phyloP scores from a whole-genome alignment of 2,797 vertebrate species.

The Chaunax sp. region DNA sequence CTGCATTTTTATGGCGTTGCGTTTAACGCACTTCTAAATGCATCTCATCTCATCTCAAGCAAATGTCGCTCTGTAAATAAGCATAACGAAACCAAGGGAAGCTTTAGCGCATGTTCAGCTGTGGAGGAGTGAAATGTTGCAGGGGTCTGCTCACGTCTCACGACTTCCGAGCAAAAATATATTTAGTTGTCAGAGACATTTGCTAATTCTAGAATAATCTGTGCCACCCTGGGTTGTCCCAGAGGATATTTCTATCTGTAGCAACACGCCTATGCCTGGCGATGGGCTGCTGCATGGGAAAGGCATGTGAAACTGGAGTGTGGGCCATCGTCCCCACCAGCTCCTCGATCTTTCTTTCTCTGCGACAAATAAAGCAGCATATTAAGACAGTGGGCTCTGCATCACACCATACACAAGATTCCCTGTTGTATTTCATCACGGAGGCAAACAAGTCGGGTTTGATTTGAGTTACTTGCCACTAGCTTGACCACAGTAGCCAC shows the following conservation, averaged over 20 bases:
- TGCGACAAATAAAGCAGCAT: conserved; percentile 44
- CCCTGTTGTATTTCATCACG: conserved; percentile 64
- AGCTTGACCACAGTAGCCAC: conserved; percentile 44
- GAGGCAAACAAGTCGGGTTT: conserved; percentile 35
- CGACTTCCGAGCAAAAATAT: conserved; percentile 63
- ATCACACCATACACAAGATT: conserved; percentile 69
- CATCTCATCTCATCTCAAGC: not conserved
- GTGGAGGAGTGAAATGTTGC: conserved; percentile 54
- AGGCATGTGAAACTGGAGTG: conserved; percentile 81
- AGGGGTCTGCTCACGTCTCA: conserved; percentile 15
- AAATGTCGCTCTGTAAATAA: not conserved
- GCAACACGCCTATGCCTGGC: conserved; percentile 36
- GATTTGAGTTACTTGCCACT: conserved; percentile 31
- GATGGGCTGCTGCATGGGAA: conserved; percentile 53
- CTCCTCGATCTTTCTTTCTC: conserved; percentile 41
- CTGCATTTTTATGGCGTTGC: too few relatives aligned
- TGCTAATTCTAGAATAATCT: conserved; percentile 83
- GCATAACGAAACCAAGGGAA: not conserved
- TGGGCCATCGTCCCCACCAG: conserved; percentile 33
- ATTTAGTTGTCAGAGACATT: conserved; percentile 78
- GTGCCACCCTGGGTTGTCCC: conserved; percentile 61
- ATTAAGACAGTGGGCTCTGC: conserved; percentile 57
- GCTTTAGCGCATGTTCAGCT: conserved; percentile 65
- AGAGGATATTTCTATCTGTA: conserved; percentile 78
- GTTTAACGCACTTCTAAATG: too few relatives aligned